phyloP scores from a whole-genome alignment of 2,797 vertebrate species.

The Hydrophis major region DNA sequence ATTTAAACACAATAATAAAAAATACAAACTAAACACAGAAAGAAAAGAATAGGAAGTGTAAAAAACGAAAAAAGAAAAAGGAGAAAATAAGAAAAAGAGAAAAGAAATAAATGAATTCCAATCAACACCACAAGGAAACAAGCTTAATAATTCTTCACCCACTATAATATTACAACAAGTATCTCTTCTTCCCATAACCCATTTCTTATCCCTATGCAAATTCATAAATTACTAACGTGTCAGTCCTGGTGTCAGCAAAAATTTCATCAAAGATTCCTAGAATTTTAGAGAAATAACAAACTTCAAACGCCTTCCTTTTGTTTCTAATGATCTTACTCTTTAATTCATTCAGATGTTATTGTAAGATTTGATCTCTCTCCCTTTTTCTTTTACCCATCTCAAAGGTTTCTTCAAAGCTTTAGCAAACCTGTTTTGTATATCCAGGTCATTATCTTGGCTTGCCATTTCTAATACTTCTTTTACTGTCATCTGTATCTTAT shows the following conservation, averaged over 20 bases:
- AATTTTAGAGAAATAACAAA: background rate
- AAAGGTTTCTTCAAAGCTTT: background rate
- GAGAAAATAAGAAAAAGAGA: background rate
- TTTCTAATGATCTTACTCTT: background rate
- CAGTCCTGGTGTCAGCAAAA: background rate
- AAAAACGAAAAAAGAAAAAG: background rate
- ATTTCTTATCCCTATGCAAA: background rate
- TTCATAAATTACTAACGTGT: background rate
- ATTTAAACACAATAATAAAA: background rate
- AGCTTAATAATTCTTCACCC: background rate
- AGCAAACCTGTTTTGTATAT: background rate
- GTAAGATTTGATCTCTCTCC: background rate
- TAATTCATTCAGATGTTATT: background rate
- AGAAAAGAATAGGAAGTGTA: background rate
- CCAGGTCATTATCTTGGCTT: background rate
- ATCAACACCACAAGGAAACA: background rate
- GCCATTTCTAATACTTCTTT: background rate
- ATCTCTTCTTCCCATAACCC: background rate
- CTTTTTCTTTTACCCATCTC: background rate
- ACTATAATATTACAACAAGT: background rate
- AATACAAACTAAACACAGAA: background rate
- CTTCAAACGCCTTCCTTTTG: background rate
- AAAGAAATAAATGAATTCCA: background rate
- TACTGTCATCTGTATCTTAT: background rate
- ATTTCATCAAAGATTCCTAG: background rate